Conservation (phyloP, 2,888 invertebrate species). For the Neoaliturus tenellus region DNA sequence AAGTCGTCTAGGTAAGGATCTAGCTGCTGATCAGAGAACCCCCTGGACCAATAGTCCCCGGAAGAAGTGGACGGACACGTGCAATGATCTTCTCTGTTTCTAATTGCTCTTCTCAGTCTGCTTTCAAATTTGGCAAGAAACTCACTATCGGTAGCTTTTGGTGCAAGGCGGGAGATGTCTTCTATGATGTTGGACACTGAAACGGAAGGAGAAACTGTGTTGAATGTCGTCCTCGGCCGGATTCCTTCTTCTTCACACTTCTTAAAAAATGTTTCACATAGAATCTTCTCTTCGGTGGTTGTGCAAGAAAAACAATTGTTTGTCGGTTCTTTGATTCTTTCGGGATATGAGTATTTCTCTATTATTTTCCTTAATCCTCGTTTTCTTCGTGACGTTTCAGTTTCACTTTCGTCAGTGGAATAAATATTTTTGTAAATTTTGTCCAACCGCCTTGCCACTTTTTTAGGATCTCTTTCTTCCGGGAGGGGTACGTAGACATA, state of each 20-base stretch:
- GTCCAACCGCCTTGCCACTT: slow-evolving; percentile 2
- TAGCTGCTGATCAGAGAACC: slow-evolving; percentile 14
- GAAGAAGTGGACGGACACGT: not conserved
- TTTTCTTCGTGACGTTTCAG: slow-evolving; percentile 9
- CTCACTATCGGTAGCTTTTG: slow-evolving; percentile 9
- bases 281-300: slow-evolving; percentile 6
- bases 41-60: not conserved
- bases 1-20: slow-evolving; percentile 26
- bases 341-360: slow-evolving; percentile 36
- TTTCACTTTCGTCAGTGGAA: not conserved
- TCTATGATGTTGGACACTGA: slow-evolving; percentile 31
- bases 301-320: not conserved
- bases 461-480: slow-evolving; percentile 33
- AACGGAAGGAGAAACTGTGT: not conserved
- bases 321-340: not conserved
- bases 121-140: slow-evolving; percentile 34
- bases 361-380: not conserved
- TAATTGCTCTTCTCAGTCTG: slow-evolving; percentile 3
- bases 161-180: slow-evolving; percentile 7
- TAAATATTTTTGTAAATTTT: slow-evolving; percentile 30
- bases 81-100: slow-evolving; percentile 6
- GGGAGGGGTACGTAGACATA: slow-evolving; percentile 44
- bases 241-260: slow-evolving; percentile 44
- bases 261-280: slow-evolving; percentile 39
- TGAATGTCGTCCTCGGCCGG: slow-evolving; percentile 19